phyloP scores from a whole-genome alignment of 2,113 vertebrate genomes.

The Panthera leo region DNA sequence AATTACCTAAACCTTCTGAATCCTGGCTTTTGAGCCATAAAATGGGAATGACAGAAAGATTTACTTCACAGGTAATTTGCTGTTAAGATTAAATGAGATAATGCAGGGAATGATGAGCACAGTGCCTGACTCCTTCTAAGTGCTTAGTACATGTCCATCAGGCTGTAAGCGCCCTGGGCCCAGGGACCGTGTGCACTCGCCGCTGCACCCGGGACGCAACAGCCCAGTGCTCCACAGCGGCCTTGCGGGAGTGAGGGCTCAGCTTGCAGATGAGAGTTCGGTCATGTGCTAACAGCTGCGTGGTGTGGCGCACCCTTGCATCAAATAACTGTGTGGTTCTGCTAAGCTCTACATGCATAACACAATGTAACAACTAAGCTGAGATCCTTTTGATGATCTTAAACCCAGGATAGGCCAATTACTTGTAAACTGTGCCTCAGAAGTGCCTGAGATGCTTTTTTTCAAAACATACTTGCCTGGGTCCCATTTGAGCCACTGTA shows the following conservation, averaged over 20 bases:
- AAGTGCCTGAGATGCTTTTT: not conserved
- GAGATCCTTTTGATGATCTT: not conserved
- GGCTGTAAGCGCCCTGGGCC: not conserved
- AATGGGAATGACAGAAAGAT: not conserved
- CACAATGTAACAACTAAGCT: not conserved
- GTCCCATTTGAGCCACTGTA: not conserved
- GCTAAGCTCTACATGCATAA: not conserved
- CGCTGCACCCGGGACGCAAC: too few species aligned
- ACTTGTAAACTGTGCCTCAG: not conserved
- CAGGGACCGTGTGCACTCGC: not conserved
- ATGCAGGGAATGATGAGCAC: not conserved
- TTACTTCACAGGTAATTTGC: not conserved
- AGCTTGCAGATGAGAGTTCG: not conserved
- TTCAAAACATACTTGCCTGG: not conserved
- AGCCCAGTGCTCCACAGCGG: too few species aligned
- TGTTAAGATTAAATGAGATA: not conserved
- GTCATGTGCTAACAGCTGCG: not conserved
- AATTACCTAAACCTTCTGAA: not conserved
- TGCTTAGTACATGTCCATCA: not conserved
- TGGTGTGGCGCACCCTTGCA: not conserved
- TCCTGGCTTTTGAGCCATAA: slow-evolving; percentile 29
- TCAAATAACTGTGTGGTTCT: not conserved
- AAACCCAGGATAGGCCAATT: not conserved
- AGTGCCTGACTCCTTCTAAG: not conserved
- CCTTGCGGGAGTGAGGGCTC: too few species aligned